These are phyloP conservation scores for Zaprionus obscuricornis DNA, from an alignment of 2,888 invertebrate genomes.

Conservation along the genomic window DNA sequence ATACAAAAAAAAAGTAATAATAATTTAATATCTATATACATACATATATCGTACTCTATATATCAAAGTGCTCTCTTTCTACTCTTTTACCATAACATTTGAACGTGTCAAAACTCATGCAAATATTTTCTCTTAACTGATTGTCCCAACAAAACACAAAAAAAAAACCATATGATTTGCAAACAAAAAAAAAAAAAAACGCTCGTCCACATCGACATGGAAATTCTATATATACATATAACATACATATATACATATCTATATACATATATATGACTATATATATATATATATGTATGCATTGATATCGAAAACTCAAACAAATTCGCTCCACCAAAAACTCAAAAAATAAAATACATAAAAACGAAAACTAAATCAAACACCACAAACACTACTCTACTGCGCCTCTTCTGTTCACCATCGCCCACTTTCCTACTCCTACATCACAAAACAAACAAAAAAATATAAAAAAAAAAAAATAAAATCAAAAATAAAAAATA, in stretches of 20 bases:
- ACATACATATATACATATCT: conserved; percentile 44
- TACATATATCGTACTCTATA: conserved; percentile 38
- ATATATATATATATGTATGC: conserved; percentile 46
- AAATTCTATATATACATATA: conserved; percentile 50
- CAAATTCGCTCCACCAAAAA: conserved; percentile 46
- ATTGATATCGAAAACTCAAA: conserved; percentile 49
- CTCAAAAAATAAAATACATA: conserved; percentile 39
- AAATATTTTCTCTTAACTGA: conserved; percentile 78
- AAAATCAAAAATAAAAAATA: no score
- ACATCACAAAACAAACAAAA: conserved; percentile 44
- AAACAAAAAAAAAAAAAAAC: conserved; percentile 48
- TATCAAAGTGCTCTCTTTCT: conserved; percentile 46
- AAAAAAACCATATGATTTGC: conserved; percentile 19
- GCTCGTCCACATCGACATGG: conserved; percentile 81
- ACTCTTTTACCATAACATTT: conserved; percentile 62
- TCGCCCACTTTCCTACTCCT: conserved; percentile 15
- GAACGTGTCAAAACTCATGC: conserved; percentile 75
- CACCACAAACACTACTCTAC: no score
- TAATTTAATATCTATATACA: conserved; percentile 30
- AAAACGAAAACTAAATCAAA: conserved; percentile 38
- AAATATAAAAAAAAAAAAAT: conserved; percentile 22
- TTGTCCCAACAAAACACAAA: conserved; percentile 56
- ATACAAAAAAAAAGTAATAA: background rate
- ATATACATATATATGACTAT: conserved; percentile 48
- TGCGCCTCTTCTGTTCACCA: conserved; percentile 42